Evolutionary conservation across 64 coral and sea anemone genomes (phyloP), one percentile per base, ranked within the genome.

Genomic region (Pocillopora damicornis): DNA sequence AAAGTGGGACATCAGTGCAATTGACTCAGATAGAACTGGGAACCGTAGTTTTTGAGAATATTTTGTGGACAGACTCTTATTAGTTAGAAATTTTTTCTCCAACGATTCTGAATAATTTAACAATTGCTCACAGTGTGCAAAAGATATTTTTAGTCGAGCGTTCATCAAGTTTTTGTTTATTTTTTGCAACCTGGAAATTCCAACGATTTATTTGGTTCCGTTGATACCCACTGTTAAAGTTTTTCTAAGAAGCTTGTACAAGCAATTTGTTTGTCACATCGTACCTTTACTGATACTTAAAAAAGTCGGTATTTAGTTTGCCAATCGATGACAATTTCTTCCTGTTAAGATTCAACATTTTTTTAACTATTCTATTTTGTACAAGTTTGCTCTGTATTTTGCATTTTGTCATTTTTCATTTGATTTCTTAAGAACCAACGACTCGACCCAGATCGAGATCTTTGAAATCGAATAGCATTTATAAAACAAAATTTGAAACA

Each of bases 121-220:
- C 26, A 16, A 7, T 11, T 80, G 38, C 51, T 23, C 9, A 71
- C 22, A 57, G 2, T 1, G 15, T 9, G 37, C 51, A 69, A 71
- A 37, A 22, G 2, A 26, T 85, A 85, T 85, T 85, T 85, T 71
- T 72, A 85, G 42, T 20, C 14, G 37, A 25, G 20, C 9, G 69
- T 69, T 85, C 81, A 45, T 85, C 7, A 51, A 51, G 42, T 51
- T 51, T 6, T 71, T 71, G 67, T 20, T 71, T 71, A 71, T 5
- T 71, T 22, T 5, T 30, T 71, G 20, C 2, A 51, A 51, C 42
- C 42, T 51, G 4, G 81, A 85, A 58, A 85, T 85, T 25, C 81
- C 81, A 11, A 26, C 14, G 22, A 85, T 85, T 85, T 56, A 14
- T 6, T 1, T 25, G 57, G 2, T 22, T 18, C 25, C 35, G 13